Conservation (phyloP, 2,888 invertebrate genomes). For the Leistus spinibarbis region DNA sequence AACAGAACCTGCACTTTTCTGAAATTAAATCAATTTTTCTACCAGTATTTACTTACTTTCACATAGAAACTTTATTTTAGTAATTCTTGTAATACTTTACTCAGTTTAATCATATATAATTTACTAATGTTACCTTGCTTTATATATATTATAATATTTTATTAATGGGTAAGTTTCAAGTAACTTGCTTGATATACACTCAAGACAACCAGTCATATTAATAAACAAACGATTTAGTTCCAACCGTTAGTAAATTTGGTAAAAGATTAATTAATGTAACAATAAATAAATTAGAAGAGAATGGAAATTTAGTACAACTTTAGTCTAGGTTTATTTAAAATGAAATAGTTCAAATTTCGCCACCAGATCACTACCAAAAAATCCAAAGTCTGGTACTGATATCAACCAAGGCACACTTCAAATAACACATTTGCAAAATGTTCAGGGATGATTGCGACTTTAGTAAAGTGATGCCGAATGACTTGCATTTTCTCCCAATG, state of each 20-base stretch:
- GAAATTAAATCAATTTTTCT: background rate
- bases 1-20: background rate
- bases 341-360: too few species aligned
- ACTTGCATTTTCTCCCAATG: slow-evolving; percentile 20
- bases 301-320: too few species aligned
- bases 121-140: too few species aligned
- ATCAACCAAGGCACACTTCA: background rate
- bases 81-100: background rate
- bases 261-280: too few species aligned
- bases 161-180: too few species aligned
- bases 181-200: too few species aligned
- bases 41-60: background rate
- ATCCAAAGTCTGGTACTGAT: background rate
- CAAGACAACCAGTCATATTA: too few species aligned
- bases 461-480: slow-evolving; percentile 34
- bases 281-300: too few species aligned
- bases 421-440: background rate
- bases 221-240: too few species aligned
- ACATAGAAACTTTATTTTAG: background rate
- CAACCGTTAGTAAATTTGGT: too few species aligned
- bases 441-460: background rate
- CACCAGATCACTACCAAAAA: background rate
- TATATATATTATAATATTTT: too few species aligned
- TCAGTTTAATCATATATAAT: background rate
- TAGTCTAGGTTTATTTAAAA: too few species aligned